Evolutionary conservation across 2,888 invertebrate genomes (phyloP).

Genomic region (Eilema caniola): DNA sequence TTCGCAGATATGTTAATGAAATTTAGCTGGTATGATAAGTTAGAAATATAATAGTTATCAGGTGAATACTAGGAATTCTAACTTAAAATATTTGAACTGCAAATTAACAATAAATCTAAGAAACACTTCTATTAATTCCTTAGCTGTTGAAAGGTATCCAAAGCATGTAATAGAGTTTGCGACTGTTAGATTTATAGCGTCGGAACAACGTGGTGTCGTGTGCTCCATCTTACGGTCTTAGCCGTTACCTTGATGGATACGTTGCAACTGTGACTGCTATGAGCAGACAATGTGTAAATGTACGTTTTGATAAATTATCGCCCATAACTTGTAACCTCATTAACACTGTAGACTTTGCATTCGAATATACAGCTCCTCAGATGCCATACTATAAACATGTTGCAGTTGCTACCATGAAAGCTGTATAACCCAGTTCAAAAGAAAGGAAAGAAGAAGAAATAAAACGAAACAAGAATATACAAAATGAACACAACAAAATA

Average conservation of each 20-base stretch:
- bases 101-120: too few relatives aligned
- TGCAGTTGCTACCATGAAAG: too few relatives aligned
- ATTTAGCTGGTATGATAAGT: not conserved
- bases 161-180: not conserved
- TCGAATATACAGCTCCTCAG: too few relatives aligned
- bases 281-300: not conserved
- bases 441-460: too few relatives aligned
- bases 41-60: too few relatives aligned
- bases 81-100: too few relatives aligned
- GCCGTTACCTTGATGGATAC: not conserved
- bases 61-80: too few relatives aligned
- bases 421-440: too few relatives aligned
- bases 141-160: not conserved
- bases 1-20: not conserved
- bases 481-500: too few relatives aligned
- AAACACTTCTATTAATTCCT: not conserved
- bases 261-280: slow-evolving; percentile 1
- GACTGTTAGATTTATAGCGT: not conserved
- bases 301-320: not conserved
- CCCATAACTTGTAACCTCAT: not conserved
- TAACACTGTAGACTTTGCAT: too few relatives aligned
- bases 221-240: not conserved
- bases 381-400: too few relatives aligned
- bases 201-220: not conserved
- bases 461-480: too few relatives aligned